A percentile compares a stretch with the other conserved stretches of the same genome.
Evolutionary conservation across 2,113 vertebrate species (phyloP).

Genomic region (Neolamprologus devosi): DNA sequence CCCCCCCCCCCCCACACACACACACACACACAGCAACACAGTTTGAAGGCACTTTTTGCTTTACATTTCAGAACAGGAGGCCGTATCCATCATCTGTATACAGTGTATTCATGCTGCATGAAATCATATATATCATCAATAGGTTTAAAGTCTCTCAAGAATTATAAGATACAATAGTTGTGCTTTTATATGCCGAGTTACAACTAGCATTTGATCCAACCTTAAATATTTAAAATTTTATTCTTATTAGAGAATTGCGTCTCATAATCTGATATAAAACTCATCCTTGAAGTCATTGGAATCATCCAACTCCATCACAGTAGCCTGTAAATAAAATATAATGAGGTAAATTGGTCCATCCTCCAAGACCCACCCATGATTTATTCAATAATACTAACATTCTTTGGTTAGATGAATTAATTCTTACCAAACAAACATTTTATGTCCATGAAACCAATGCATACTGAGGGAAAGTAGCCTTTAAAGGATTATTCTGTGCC

Average conservation of each 20-base stretch:
- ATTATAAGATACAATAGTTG: neutral
- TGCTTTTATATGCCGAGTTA: neutral
- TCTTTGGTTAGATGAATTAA: neutral
- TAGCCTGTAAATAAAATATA: neutral
- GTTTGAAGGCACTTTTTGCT: neutral
- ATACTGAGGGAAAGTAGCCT: constrained; percentile 30
- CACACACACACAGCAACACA: neutral
- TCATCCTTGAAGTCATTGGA: neutral
- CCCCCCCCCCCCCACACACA: no score
- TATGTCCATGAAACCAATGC: constrained; percentile 5
- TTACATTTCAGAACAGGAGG: neutral
- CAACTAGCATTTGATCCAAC: neutral
- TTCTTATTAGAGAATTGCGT: neutral
- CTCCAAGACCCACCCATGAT: neutral
- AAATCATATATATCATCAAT: neutral
- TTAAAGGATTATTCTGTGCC: constrained; percentile 40
- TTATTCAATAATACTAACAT: neutral
- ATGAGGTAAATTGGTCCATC: neutral
- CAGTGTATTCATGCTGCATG: neutral
- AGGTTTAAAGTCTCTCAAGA: neutral
- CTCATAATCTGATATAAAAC: neutral
- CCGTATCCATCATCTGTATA: neutral
- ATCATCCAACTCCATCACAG: neutral
- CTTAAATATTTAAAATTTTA: neutral
- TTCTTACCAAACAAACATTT: constrained; percentile 32